Percentiles rank a stretch among this genome's conserved stretches.
Evolutionary conservation across 1,140 invertebrate species (phyloP).

Genomic region (Sitophilus oryzae): DNA sequence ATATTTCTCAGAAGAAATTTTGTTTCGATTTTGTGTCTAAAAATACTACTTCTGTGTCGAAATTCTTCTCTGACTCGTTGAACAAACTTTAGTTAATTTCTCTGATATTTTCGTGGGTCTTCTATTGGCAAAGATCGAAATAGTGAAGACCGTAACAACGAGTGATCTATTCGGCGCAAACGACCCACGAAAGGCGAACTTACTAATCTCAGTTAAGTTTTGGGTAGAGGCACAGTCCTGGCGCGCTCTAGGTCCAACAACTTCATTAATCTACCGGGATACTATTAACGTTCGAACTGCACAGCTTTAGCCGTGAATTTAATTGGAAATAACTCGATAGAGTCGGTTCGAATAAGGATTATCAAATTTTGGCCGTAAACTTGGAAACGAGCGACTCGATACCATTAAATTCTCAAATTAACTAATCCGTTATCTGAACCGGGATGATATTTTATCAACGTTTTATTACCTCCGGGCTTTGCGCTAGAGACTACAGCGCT

Average conservation of each 20-base stretch:
- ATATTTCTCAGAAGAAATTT: no score
- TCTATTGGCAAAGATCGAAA: no score
- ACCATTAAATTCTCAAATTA: constrained; percentile 28
- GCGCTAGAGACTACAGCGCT: constrained; percentile 15
- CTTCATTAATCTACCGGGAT: constrained; percentile 29
- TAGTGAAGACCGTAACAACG: constrained; percentile 19
- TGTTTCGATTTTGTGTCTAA: no score
- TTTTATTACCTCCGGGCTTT: constrained; percentile 23
- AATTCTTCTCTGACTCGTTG: no score
- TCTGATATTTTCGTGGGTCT: no score
- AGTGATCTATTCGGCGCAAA: constrained; percentile 9
- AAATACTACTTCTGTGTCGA: no score
- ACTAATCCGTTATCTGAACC: constrained; percentile 27
- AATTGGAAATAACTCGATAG: constrained; percentile 28
- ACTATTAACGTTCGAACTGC: constrained; percentile 28
- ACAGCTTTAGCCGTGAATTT: constrained; percentile 26
- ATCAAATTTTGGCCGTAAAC: constrained; percentile 28
- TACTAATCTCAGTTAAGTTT: constrained; percentile 26
- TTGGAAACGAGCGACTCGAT: constrained; percentile 23
- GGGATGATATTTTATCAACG: constrained; percentile 23
- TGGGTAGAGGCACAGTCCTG: no score
- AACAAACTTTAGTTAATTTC: no score
- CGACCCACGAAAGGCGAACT: constrained; percentile 12
- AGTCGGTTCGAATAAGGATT: constrained; percentile 26
- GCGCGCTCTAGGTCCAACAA: constrained; percentile 29